A percentile compares a stretch with the other conserved stretches of the same genome.
These are phyloP conservation scores for Triplophysa bombifrons DNA, from an alignment of 2,797 vertebrate species.

Conservation along the genomic window DNA sequence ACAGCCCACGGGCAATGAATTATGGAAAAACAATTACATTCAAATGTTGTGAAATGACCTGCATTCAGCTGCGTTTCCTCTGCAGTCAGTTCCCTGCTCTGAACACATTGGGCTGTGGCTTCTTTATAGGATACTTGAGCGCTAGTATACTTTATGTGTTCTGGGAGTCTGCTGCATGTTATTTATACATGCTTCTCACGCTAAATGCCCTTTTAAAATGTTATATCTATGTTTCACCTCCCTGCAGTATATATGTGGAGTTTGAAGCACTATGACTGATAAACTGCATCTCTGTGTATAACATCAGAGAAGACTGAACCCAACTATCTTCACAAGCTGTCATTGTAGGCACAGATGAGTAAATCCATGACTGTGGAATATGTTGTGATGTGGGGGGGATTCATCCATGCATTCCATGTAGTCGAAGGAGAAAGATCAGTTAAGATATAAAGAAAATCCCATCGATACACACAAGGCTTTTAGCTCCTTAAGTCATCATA, in stretches of 20 bases:
- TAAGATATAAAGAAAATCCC: conserved; percentile 40
- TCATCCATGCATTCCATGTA: conserved; percentile 40
- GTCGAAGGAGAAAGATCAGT: conserved; percentile 28
- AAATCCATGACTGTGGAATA: neutral
- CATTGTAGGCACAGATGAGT: neutral
- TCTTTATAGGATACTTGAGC: conserved; percentile 11
- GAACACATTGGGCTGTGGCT: conserved; percentile 18
- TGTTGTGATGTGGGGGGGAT: conserved; percentile 44
- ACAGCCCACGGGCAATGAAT: conserved; percentile 34
- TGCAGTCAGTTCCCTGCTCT: conserved; percentile 32
- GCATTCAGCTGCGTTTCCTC: conserved; percentile 40
- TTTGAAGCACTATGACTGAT: neutral
- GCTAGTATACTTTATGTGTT: conserved; percentile 4
- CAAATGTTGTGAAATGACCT: conserved; percentile 53
- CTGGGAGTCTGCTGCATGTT: neutral
- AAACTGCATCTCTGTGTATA: neutral
- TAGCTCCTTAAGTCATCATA: neutral
- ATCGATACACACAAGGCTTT: neutral
- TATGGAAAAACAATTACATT: conserved; percentile 54
- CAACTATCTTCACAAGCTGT: neutral
- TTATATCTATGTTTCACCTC: neutral
- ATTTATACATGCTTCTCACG: neutral
- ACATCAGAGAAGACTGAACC: neutral
- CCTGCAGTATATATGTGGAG: neutral
- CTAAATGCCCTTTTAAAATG: neutral